Conservation (phyloP, 2,888 invertebrate genomes). For the Drosophila helvetica region DNA sequence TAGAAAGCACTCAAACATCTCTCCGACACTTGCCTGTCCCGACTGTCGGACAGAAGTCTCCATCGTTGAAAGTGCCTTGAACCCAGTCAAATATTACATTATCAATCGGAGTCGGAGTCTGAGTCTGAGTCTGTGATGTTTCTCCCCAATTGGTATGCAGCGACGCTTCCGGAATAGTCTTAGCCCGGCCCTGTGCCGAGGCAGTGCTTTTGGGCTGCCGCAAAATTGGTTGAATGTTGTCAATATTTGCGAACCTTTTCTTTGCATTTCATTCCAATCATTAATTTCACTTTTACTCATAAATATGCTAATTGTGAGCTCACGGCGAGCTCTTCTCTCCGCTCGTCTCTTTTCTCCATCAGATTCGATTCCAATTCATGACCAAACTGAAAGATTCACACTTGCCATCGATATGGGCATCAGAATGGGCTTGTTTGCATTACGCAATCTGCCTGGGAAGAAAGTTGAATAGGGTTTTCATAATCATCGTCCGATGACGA, state of each 20-base stretch:
- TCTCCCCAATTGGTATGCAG: slow-evolving; percentile 43
- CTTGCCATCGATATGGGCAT: slow-evolving; percentile 34
- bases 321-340: slow-evolving; percentile 47
- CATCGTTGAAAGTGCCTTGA: slow-evolving; percentile 15
- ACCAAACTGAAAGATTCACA: slow-evolving; percentile 36
- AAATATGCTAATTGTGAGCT: slow-evolving; percentile 76
- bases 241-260: slow-evolving; percentile 72
- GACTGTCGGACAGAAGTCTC: slow-evolving; percentile 17
- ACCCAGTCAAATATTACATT: slow-evolving; percentile 23
- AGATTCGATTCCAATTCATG: slow-evolving; percentile 39
- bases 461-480: slow-evolving; percentile 63
- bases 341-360: slow-evolving; percentile 23
- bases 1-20: slow-evolving; percentile 52
- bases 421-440: slow-evolving; percentile 46
- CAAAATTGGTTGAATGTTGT: slow-evolving; percentile 45
- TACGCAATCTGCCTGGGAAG: slow-evolving; percentile 59
- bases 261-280: slow-evolving; percentile 51
- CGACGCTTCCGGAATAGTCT: slow-evolving; percentile 23
- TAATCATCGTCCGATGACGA: slow-evolving; percentile 26
- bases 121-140: slow-evolving; percentile 9
- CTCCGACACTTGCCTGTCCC: slow-evolving; percentile 35
- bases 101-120: not conserved
- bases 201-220: slow-evolving; percentile 8
- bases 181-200: not conserved
- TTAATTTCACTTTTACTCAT: slow-evolving; percentile 82